These are phyloP conservation scores for Drosophila ohnishii DNA, from an alignment of 1,140 invertebrate species.

Conservation along the genomic window DNA sequence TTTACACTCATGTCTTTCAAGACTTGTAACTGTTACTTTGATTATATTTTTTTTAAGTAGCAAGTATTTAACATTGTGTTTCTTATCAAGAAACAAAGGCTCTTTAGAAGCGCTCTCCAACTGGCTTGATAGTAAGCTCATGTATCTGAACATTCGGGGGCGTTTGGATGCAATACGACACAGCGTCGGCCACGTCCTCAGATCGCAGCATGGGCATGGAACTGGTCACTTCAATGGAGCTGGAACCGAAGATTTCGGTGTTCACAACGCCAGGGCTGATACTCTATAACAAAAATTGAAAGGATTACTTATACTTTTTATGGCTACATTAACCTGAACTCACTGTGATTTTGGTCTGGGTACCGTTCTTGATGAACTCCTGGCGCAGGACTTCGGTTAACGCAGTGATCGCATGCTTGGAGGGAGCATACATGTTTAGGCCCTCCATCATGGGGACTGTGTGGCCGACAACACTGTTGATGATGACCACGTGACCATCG, in stretches of 20 bases:
- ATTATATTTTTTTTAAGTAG: neutral
- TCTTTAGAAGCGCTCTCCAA: conserved; percentile 63
- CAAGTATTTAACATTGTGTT: neutral
- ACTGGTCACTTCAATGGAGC: conserved; percentile 19
- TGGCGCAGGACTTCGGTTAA: conserved; percentile 85
- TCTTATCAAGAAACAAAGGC: neutral
- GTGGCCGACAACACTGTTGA: conserved; percentile 84
- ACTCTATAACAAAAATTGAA: conserved; percentile 79
- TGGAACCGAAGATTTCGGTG: conserved; percentile 77
- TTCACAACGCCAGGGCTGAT: conserved; percentile 86
- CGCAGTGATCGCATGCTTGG: conserved; percentile 85
- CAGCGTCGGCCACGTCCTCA: conserved; percentile 85
- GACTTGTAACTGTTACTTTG: neutral
- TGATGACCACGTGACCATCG: conserved; percentile 85
- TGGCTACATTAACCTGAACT: neutral
- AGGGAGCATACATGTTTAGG: conserved; percentile 84
- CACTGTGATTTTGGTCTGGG: conserved; percentile 68
- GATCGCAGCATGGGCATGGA: conserved; percentile 70
- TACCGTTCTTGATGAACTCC: conserved; percentile 85
- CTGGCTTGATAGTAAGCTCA: conserved; percentile 62
- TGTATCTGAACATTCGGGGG: conserved; percentile 84
- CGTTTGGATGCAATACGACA: conserved; percentile 85
- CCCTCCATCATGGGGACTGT: conserved; percentile 71
- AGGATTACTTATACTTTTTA: neutral
- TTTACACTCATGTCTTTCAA: too few species aligned